Evolutionary conservation across 2,113 vertebrate genomes (phyloP), one percentile per base, ranked within the genome.

Genomic region (Phrynosoma platyrhinos): DNA sequence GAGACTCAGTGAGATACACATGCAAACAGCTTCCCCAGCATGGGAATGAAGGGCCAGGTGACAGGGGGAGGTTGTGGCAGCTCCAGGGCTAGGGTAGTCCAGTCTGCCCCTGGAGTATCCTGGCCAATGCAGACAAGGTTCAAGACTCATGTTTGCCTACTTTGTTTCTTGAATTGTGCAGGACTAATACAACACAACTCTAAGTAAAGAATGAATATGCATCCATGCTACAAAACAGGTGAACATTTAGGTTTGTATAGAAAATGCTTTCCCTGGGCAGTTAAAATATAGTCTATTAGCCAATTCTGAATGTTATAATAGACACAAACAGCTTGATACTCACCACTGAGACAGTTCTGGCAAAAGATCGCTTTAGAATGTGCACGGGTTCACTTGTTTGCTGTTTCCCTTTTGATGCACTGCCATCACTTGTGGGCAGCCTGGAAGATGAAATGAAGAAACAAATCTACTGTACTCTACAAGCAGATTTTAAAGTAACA

Each of bases 371-470:
- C 93, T 99, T 99, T 58, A 99, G 97, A 94, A 99, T 99, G 90
- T 99, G 99, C 20, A 99, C 99, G 1, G 99, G 99, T 90, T 99
- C 99, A 88, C 98, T 99, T 66, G 98, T 98, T 96, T 99, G 99
- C 94, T 98, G 98, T 87, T 99, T 99, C 76, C 99, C 99, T 97
- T 99, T 99, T 9, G 98, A 97, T 27, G 99, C 96, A 90, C 98
- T 99, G 85, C 98, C 98, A 93, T 99, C 99, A 94, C 99, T 99
- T 55, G 98, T 99, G 75, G 99, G 99, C 89, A 99, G 97, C 94
- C 99, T 99, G 88, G 53, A 94, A 94, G 87, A 12, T 7, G 14
- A 66, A 82, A 16, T 10, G 42, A 66, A 82, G 40, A 21, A 25
- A 62, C 12, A 36, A 64, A 0, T 12, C 9, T 36, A 20, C 21